Percentiles rank a stretch among this genome's conserved stretches.
Evolutionary conservation across 2,113 vertebrate genomes (phyloP).

Genomic region (Carassius auratus): DNA sequence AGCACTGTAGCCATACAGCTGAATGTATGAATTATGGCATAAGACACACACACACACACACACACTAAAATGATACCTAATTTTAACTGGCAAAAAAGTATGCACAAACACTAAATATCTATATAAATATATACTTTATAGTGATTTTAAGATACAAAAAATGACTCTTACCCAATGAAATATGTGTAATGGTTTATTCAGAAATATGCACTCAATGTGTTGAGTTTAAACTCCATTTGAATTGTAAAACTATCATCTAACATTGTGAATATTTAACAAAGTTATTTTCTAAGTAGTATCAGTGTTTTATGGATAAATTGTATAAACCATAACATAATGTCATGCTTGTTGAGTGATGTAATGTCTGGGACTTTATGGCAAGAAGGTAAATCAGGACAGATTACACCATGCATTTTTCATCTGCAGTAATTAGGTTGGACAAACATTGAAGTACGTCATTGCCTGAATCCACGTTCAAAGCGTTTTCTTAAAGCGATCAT

Average conservation of each 20-base stretch:
- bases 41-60: too few species aligned
- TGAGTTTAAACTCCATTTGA: background rate
- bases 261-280: background rate
- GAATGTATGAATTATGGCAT: background rate
- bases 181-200: too few species aligned
- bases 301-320: background rate
- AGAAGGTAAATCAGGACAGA: conserved; percentile 23
- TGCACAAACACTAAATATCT: too few species aligned
- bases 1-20: background rate
- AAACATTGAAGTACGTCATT: conserved; percentile 41
- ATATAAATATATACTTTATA: too few species aligned
- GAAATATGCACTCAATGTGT: too few species aligned
- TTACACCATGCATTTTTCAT: conserved; percentile 28
- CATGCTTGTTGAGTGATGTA: conserved; percentile 25
- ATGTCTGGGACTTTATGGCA: conserved; percentile 25
- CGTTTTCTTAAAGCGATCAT: conserved; percentile 35
- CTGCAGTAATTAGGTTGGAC: conserved; percentile 21
- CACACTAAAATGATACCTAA: too few species aligned
- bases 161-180: too few species aligned
- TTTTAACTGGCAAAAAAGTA: too few species aligned
- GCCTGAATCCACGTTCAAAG: conserved; percentile 44
- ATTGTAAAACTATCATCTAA: background rate
- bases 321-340: background rate
- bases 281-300: background rate
- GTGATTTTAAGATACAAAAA: too few species aligned